Evolutionary conservation across 2,113 vertebrate species (phyloP), one percentile per base, ranked within the genome.

Genomic region (Rhinoderma darwinii): DNA sequence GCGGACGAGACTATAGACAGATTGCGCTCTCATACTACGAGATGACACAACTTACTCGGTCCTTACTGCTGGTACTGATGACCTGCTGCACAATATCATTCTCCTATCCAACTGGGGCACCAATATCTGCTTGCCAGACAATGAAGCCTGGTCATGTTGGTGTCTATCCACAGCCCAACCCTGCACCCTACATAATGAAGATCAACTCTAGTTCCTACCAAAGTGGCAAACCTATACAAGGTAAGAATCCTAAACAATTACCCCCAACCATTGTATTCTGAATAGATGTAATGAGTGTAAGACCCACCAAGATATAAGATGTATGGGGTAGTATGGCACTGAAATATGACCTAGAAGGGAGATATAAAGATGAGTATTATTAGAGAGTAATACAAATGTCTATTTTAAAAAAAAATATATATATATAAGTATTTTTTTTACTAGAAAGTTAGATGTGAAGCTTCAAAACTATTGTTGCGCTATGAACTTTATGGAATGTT

Each of bases 101-200:
- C 1, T 51, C 81, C 10, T 87, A 59, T 25, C 88, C 87, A 25
- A 76, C 15, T 1, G 86, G 90, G 6, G 90, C 86, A 0, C 92
- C 89, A 0, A 1, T 37, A 30, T 89, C 90, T 1, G 32, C 85
- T 27, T 91, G 89, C 35, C 80, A 79, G 54, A 75, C 75, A 11
- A 87, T 89, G 90, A 75, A 88, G 9, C 91, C 92, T 22, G 68
- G 44, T 1, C 91, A 90, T 56, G 7, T 7, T 15, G 88, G 88
- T 12, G 78, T 89, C 8, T 35, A 39, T 2, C 79, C 88, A 3
- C 89, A 89, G 74, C 17, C 88, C 0, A 17, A 20, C 5, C 74
- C 56, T 0, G 39, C 88, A 22, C 91, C 89, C 32, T 93, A 91
- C 83, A 83, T 88, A 66, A 39, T 91, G 79, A 43, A 73, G 7